phyloP scores from a whole-genome alignment of 1,140 invertebrate genomes.

The Gonioctena quinquepunctata region DNA sequence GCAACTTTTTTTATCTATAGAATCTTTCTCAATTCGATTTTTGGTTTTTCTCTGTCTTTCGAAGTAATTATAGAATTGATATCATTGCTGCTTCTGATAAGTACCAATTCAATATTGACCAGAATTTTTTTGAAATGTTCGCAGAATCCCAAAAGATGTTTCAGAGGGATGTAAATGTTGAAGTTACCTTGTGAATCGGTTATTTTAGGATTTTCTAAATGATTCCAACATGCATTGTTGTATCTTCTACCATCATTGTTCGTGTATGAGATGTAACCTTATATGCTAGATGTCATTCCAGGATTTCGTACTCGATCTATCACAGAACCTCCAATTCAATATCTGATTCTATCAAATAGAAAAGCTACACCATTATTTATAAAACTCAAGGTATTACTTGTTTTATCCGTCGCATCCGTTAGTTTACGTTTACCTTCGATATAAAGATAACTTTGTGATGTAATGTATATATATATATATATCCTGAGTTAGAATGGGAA shows the following conservation, averaged over 20 bases:
- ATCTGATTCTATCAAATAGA: neutral
- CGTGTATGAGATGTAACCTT: neutral
- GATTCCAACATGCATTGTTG: neutral
- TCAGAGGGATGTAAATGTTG: neutral
- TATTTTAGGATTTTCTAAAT: neutral
- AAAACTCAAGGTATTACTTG: neutral
- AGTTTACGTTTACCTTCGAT: neutral
- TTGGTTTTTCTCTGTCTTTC: neutral
- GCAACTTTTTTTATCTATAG: neutral
- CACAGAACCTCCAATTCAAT: neutral
- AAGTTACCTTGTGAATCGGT: neutral
- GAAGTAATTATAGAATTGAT: neutral
- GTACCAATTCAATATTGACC: neutral
- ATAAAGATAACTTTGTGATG: neutral
- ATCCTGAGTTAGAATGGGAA: neutral
- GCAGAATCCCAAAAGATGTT: neutral
- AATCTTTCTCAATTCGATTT: neutral
- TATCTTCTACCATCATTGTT: neutral
- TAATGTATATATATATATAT: neutral
- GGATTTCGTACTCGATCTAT: neutral
- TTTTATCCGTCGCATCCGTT: neutral
- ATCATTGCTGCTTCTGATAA: neutral
- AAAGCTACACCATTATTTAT: neutral
- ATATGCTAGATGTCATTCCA: neutral
- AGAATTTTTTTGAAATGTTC: neutral